Evolutionary conservation across 2,888 invertebrate genomes (phyloP).

Genomic region (Synanthedon andrenaeformis): DNA sequence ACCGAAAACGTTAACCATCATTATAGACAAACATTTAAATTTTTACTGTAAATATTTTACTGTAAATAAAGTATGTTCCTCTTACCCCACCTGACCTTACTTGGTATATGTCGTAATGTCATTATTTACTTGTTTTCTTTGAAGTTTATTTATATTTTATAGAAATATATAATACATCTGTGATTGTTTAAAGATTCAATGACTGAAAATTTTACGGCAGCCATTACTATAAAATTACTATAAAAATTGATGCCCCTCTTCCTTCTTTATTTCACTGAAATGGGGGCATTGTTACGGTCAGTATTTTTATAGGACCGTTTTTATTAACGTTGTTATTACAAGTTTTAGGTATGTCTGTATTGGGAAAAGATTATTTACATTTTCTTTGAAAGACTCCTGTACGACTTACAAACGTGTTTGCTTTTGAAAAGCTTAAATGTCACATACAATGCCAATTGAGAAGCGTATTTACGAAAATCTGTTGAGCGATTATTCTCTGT

Average conservation of each 20-base stretch:
- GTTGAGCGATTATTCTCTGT: constrained; percentile 12
- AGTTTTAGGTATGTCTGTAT: background rate
- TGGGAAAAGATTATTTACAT: background rate
- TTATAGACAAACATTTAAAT: too few relatives aligned
- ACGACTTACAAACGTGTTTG: background rate
- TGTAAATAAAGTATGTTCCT: too few relatives aligned
- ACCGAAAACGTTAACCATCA: too few relatives aligned
- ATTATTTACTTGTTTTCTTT: too few relatives aligned
- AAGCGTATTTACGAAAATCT: constrained; percentile 10
- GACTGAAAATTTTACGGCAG: background rate
- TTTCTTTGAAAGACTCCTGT: background rate
- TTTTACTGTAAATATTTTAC: too few relatives aligned
- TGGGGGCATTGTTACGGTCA: background rate
- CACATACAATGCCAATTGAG: constrained; percentile 6
- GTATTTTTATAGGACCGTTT: background rate
- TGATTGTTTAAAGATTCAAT: too few relatives aligned
- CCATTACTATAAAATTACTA: constrained; percentile 1
- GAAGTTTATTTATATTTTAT: too few relatives aligned
- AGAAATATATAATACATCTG: too few relatives aligned
- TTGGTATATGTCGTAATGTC: too few relatives aligned
- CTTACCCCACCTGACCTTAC: too few relatives aligned
- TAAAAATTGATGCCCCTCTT: background rate
- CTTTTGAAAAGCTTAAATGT: background rate
- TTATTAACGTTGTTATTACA: background rate
- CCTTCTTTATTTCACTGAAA: background rate